A percentile compares a stretch with the other conserved stretches of the same genome.
Evolutionary conservation across 2,888 invertebrate genomes (phyloP).

Genomic region (Hylaea fasciaria): DNA sequence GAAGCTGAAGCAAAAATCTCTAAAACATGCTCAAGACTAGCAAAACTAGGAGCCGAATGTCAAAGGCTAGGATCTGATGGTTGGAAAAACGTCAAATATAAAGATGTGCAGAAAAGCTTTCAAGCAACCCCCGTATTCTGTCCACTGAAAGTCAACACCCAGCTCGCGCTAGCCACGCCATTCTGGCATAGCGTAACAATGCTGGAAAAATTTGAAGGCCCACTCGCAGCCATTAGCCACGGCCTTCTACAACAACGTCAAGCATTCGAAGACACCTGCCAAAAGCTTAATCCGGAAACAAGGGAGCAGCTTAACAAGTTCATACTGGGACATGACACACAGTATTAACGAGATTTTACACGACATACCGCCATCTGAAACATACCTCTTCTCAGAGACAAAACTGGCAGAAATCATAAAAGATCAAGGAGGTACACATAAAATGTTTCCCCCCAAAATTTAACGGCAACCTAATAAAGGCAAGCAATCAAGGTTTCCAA

Average conservation of each 20-base stretch:
- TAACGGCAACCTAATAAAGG: background rate
- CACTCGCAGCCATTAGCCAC: background rate
- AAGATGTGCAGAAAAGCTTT: background rate
- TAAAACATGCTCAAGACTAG: background rate
- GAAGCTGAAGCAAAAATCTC: background rate
- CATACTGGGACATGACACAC: too few relatives aligned
- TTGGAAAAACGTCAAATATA: background rate
- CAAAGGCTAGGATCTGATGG: background rate
- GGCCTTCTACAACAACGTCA: background rate
- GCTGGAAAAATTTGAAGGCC: background rate
- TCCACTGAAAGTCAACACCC: background rate
- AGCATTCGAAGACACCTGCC: background rate
- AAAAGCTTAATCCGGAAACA: background rate
- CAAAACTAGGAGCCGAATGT: background rate
- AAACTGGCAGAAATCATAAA: background rate
- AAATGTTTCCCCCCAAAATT: background rate
- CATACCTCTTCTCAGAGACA: constrained; percentile 4
- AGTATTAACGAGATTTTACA: background rate
- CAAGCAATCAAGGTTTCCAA: background rate
- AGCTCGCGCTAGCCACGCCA: background rate
- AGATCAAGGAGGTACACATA: background rate
- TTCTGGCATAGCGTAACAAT: too few relatives aligned
- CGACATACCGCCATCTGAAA: constrained; percentile 1
- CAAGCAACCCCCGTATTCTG: background rate
- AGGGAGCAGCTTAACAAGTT: background rate